Conservation (phyloP, 1,140 invertebrate genomes). For the Oedothorax gibbosus region DNA sequence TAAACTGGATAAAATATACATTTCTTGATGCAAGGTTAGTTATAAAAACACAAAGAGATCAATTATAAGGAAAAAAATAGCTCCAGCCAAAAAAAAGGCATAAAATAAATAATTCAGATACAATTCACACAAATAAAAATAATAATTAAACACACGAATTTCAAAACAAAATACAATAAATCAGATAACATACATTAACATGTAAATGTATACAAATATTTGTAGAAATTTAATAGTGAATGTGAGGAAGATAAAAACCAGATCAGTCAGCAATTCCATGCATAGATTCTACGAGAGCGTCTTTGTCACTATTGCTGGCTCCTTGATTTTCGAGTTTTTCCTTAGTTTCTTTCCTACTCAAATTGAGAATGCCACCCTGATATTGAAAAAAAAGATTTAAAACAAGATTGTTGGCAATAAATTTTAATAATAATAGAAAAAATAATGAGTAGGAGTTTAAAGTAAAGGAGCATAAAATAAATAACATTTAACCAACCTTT, state of each 20-base stretch:
- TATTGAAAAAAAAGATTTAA: constrained; percentile 8
- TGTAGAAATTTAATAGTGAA: not conserved
- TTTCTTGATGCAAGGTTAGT: too few relatives aligned
- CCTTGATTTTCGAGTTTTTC: not conserved
- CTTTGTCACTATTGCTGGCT: not conserved
- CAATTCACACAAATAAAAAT: too few relatives aligned
- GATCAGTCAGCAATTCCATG: constrained; percentile 19
- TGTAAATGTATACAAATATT: not conserved
- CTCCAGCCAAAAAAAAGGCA: not conserved
- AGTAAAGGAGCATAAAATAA: not conserved
- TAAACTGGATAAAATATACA: too few relatives aligned
- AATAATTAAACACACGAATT: too few relatives aligned
- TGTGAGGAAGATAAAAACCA: not conserved
- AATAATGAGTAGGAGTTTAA: not conserved
- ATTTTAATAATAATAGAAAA: too few relatives aligned
- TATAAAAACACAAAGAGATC: too few relatives aligned
- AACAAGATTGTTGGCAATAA: too few relatives aligned
- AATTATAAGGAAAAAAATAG: not conserved
- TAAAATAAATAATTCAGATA: not conserved
- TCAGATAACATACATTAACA: not conserved
- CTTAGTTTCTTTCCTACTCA: constrained; percentile 64
- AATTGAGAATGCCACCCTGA: constrained; percentile 66
- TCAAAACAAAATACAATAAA: not conserved
- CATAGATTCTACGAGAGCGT: constrained; percentile 34
- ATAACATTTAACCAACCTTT: constrained; percentile 63